A percentile compares a stretch with the other conserved stretches of the same genome.
These are phyloP conservation scores for Sebastes aleutianus DNA, from an alignment of 2,797 vertebrate species.

Conservation along the genomic window DNA sequence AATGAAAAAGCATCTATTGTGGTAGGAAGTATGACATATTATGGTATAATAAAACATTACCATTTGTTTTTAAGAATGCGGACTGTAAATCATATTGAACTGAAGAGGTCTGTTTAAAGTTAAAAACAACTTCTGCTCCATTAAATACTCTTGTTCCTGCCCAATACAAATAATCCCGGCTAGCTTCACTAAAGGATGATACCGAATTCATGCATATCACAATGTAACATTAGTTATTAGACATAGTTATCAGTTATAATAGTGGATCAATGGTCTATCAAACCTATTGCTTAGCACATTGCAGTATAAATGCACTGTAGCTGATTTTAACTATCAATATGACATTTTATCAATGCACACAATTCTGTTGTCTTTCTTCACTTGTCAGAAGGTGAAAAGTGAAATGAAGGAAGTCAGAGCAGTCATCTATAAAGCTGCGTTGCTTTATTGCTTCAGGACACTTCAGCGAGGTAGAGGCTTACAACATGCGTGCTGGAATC, in stretches of 20 bases:
- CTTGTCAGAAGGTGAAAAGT: background rate
- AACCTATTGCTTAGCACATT: background rate
- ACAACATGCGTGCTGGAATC: background rate
- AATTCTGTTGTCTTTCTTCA: background rate
- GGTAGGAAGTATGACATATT: background rate
- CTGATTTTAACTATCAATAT: background rate
- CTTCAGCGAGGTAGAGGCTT: background rate
- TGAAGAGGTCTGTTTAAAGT: slow-evolving; percentile 5
- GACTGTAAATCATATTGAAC: background rate
- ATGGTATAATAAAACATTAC: background rate
- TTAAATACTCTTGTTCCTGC: background rate
- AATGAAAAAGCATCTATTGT: slow-evolving; percentile 7
- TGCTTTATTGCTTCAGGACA: background rate
- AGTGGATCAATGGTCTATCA: background rate
- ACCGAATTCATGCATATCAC: background rate
- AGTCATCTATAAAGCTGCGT: background rate
- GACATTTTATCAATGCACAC: background rate
- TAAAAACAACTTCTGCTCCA: background rate
- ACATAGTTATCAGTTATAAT: background rate
- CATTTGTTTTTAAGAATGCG: background rate
- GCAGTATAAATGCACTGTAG: background rate
- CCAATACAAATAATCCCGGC: background rate
- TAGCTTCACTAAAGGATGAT: background rate
- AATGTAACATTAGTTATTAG: background rate
- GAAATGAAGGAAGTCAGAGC: background rate